Evolutionary conservation across 1,140 invertebrate species (phyloP).

Genomic region (Macrobrachium nipponense): DNA sequence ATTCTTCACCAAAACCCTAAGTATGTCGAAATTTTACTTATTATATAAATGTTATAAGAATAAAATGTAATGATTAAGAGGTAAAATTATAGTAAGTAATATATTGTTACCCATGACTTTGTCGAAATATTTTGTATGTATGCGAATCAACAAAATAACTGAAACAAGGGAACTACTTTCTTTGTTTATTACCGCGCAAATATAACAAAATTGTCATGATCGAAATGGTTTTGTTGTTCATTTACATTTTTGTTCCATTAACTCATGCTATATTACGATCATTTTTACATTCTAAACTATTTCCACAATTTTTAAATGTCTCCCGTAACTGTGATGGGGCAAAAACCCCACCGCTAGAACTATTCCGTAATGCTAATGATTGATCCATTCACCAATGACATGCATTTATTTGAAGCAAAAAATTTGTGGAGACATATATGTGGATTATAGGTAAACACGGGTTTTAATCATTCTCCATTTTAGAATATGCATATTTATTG

Average conservation of each 20-base stretch:
- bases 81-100: neutral
- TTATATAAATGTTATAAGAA: too few relatives aligned
- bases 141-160: neutral
- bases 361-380: too few relatives aligned
- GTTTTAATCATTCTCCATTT: neutral
- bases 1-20: too few relatives aligned
- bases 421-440: neutral
- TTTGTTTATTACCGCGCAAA: constrained; percentile 26
- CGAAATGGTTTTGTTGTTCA: neutral
- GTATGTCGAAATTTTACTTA: too few relatives aligned
- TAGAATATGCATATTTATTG: neutral
- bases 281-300: too few relatives aligned
- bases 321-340: too few relatives aligned
- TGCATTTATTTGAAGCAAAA: too few relatives aligned
- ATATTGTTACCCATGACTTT: neutral
- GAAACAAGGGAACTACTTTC: constrained; percentile 27
- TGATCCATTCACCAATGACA: too few relatives aligned
- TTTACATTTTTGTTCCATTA: neutral
- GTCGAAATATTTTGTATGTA: neutral
- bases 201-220: constrained; percentile 23
- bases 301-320: too few relatives aligned
- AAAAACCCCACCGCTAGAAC: too few relatives aligned
- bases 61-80: neutral
- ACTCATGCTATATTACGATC: neutral
- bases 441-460: neutral